These are phyloP conservation scores for Littorina saxatilis DNA, from an alignment of 1,140 invertebrate genomes.

Conservation along the genomic window DNA sequence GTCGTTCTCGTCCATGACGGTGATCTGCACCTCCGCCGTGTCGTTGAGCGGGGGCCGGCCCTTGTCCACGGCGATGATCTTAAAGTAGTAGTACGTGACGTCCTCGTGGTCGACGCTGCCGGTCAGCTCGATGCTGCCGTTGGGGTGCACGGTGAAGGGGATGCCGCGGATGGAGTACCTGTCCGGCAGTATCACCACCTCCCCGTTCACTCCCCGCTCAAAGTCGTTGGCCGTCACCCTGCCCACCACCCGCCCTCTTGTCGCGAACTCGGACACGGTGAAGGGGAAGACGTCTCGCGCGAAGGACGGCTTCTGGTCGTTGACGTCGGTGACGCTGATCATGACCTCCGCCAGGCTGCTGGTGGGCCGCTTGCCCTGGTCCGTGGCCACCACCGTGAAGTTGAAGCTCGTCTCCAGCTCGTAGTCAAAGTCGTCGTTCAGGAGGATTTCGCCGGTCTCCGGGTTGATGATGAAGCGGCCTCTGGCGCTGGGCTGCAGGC, in stretches of 20 bases:
- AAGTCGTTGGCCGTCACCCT: conserved; percentile 45
- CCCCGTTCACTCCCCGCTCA: conserved; percentile 46
- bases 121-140: conserved; percentile 41
- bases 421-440: conserved; percentile 52
- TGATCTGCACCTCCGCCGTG: conserved; percentile 88
- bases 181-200: conserved; percentile 44
- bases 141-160: conserved; percentile 38
- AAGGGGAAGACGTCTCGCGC: conserved; percentile 48
- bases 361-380: conserved; percentile 51
- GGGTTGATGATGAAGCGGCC: conserved; percentile 45
- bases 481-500: conserved; percentile 40
- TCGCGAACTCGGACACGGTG: conserved; percentile 48
- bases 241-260: conserved; percentile 41
- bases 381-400: conserved; percentile 56
- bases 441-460: conserved; percentile 43
- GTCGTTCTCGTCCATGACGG: conserved; percentile 88
- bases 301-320: conserved; percentile 58
- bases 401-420: conserved; percentile 48
- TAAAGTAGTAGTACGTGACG: conserved; percentile 86
- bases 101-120: conserved; percentile 86
- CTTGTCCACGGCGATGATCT: conserved; percentile 92
- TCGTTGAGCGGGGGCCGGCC: conserved; percentile 91
- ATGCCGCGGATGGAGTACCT: not conserved
- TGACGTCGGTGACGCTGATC: conserved; percentile 54
- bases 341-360: conserved; percentile 43